A percentile compares a stretch with the other conserved stretches of the same genome.
Conservation (phyloP, 2,888 invertebrate genomes). For the Plagiodera versicolora region DNA sequence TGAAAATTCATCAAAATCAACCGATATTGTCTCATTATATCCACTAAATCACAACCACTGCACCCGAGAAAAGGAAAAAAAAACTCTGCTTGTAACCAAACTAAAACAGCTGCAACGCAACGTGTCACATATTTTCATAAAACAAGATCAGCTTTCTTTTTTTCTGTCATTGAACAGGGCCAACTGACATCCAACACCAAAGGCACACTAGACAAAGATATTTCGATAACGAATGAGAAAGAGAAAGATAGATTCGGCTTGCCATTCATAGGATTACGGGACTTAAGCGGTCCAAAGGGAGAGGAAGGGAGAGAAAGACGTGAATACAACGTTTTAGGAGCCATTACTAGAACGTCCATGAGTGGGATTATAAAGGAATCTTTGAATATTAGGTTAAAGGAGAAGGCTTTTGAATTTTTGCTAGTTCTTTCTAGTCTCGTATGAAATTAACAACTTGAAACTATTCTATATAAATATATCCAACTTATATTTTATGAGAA, state of each 20-base stretch:
- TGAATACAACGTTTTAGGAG: not conserved
- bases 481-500: no score
- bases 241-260: not conserved
- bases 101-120: slow-evolving; percentile 11
- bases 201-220: not conserved
- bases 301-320: slow-evolving; percentile 17
- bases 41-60: not conserved
- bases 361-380: no score
- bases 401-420: no score
- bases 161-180: slow-evolving; percentile 9
- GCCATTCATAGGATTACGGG: slow-evolving; percentile 13
- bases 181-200: slow-evolving; percentile 3
- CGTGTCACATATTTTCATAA: slow-evolving; percentile 12
- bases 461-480: no score
- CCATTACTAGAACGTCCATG: not conserved
- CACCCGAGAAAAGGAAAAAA: not conserved
- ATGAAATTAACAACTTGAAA: no score
- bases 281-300: slow-evolving; percentile 10
- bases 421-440: no score
- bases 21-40: no score
- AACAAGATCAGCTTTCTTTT: slow-evolving; percentile 10
- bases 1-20: no score
- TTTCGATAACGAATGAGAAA: not conserved
- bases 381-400: no score
- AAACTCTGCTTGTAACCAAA: not conserved